These are phyloP conservation scores for Blastobasis lacticolella DNA, from an alignment of 2,888 invertebrate species.

Conservation along the genomic window DNA sequence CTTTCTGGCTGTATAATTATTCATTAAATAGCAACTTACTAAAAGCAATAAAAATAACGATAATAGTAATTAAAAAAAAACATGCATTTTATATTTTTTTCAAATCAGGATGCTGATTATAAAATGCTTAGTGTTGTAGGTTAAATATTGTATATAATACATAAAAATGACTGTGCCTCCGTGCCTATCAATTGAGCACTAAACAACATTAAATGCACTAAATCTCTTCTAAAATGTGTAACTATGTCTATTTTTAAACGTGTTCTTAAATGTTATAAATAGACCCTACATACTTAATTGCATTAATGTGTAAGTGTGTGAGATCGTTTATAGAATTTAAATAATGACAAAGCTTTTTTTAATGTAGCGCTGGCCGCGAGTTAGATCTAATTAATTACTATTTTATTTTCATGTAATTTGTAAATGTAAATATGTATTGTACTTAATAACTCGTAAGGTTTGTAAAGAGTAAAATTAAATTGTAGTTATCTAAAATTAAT, in stretches of 20 bases:
- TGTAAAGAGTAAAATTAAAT: conserved; percentile 17
- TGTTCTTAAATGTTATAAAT: conserved; percentile 21
- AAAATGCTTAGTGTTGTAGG: background rate
- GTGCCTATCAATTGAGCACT: conserved; percentile 65
- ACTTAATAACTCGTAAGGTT: background rate
- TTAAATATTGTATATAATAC: background rate
- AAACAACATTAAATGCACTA: conserved; percentile 47
- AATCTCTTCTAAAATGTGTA: conserved; percentile 11
- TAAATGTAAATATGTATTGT: background rate
- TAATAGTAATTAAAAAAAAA: background rate
- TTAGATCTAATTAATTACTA: conserved; percentile 2
- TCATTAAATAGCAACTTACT: too few species aligned
- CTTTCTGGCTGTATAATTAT: too few species aligned
- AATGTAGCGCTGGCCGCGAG: conserved; percentile 18
- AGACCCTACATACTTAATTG: background rate
- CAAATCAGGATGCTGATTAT: background rate
- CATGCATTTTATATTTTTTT: background rate
- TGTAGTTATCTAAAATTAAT: conserved; percentile 28
- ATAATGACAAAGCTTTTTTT: background rate
- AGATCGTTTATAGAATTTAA: too few species aligned
- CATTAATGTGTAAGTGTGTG: too few species aligned
- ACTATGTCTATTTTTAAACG: conserved; percentile 8
- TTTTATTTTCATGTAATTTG: background rate
- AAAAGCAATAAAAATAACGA: too few species aligned
- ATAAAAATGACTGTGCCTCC: conserved; percentile 56